Evolutionary conservation across 2,888 invertebrate species (phyloP), one percentile per base, ranked within the genome.

Genomic region (Pyrrhosoma nymphula): DNA sequence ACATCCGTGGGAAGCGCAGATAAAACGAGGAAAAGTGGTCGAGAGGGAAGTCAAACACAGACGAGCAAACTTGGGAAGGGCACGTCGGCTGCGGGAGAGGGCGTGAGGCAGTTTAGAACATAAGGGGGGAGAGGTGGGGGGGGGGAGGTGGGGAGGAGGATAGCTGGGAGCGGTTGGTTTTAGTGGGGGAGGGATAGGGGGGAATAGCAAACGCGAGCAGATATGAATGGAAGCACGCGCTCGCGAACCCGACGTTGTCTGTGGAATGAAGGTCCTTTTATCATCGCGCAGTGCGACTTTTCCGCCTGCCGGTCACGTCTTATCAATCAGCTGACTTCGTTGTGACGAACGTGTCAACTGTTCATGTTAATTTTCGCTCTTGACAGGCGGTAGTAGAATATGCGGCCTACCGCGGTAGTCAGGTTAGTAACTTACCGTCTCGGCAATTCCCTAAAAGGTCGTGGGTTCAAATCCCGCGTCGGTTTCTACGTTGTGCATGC

Each of bases 61-160:
- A 82, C 14, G 20, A 18, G 82, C 82, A 82, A 35, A 82, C 82
- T 82, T 82, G 82, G 82, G 82, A 82, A 82, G 82, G 82, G 82
- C 82, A 35, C 30, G 82, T 8, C 82, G 69, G 10, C n/a, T 12
- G 23, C 30, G 82, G 26, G 12, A 8, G 30, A 35, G 82, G 35
- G 82, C 82, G 35, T 82, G 82, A 35, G 26, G 82, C 30, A 82
- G 82, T 30, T 82, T 30, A 30, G 82, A 35, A 82, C 35, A 0
- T 20, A 12, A 16, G 82, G 82, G 82, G 35, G 4, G 35, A 14
- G 3, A 8, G 30, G 82, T 14, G 82, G 4, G 35, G 35, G n/a
- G 12, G 82, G 35, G 82, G 30, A 35, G 35, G 35, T 12, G 82
- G 35, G 47, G 82, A 0, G 35, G 82, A 82, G 35, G 35, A 69